Evolutionary conservation across 1,140 invertebrate species (phyloP).

Genomic region (Drosophila tristis): DNA sequence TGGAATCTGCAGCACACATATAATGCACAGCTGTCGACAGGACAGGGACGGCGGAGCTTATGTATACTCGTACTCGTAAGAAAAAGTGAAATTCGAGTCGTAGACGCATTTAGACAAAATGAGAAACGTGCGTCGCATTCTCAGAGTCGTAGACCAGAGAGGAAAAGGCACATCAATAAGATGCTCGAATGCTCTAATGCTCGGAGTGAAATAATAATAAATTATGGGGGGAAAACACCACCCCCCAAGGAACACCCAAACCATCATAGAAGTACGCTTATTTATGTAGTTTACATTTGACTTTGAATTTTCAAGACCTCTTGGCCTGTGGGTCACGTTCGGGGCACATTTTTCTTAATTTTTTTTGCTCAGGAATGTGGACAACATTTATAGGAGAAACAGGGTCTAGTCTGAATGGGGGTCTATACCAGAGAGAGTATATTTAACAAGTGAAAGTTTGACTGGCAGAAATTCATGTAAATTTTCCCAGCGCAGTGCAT

Average conservation of each 20-base stretch:
- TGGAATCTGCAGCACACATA: slow-evolving; percentile 46
- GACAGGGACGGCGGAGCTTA: background rate
- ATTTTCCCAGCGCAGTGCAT: slow-evolving; percentile 22
- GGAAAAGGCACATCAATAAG: slow-evolving; percentile 67
- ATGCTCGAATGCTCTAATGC: slow-evolving; percentile 75
- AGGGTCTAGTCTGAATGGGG: background rate
- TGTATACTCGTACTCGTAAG: background rate
- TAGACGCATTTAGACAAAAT: slow-evolving; percentile 71
- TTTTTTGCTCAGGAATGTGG: slow-evolving; percentile 45
- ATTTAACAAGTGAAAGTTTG: slow-evolving; percentile 35
- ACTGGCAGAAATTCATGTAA: slow-evolving; percentile 43
- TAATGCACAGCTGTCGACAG: slow-evolving; percentile 47
- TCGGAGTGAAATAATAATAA: slow-evolving; percentile 46
- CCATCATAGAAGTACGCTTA: slow-evolving; percentile 51
- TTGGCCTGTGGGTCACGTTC: slow-evolving; percentile 58
- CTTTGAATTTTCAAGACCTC: slow-evolving; percentile 58
- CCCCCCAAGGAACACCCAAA: too few species aligned
- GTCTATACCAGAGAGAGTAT: background rate
- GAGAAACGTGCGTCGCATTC: slow-evolving; percentile 76
- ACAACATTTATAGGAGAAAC: slow-evolving; percentile 16
- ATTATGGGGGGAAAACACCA: slow-evolving; percentile 25
- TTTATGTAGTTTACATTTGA: slow-evolving; percentile 77
- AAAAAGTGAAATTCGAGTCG: slow-evolving; percentile 55
- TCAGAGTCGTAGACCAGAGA: slow-evolving; percentile 34
- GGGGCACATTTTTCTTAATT: slow-evolving; percentile 52